These are phyloP conservation scores for Pogonomyrmex californicus DNA, from an alignment of 1,140 invertebrate genomes.

Conservation along the genomic window DNA sequence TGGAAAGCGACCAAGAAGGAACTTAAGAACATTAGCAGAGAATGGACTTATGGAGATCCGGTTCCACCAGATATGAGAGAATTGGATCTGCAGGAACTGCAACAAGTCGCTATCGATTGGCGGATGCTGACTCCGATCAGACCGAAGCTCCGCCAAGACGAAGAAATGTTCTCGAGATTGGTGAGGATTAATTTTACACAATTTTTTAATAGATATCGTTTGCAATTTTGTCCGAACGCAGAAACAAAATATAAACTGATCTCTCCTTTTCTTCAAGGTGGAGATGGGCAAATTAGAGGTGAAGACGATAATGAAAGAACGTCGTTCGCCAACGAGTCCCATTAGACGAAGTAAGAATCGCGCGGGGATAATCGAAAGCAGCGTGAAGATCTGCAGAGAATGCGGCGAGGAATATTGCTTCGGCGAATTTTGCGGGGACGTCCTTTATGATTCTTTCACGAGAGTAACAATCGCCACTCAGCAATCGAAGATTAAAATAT, in stretches of 20 bases:
- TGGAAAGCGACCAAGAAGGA: constrained; percentile 91
- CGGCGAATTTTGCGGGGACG: constrained; percentile 88
- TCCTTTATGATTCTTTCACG: constrained; percentile 86
- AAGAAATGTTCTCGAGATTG: constrained; percentile 94
- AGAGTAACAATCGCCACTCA: constrained; percentile 75
- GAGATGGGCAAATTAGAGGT: constrained; percentile 93
- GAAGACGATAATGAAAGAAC: constrained; percentile 90
- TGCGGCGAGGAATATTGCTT: constrained; percentile 95
- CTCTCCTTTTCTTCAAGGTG: constrained; percentile 86
- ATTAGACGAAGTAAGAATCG: constrained; percentile 92
- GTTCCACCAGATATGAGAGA: constrained; percentile 93
- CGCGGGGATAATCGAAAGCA: constrained; percentile 92
- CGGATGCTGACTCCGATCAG: constrained; percentile 95
- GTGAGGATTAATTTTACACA: constrained; percentile 63
- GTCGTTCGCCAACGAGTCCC: constrained; percentile 88
- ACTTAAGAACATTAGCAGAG: constrained; percentile 87
- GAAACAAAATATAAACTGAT: neutral
- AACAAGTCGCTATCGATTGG: constrained; percentile 96
- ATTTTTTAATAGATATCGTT: constrained; percentile 23
- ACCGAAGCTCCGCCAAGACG: constrained; percentile 93
- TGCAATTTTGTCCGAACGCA: neutral
- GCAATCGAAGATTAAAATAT: constrained; percentile 78
- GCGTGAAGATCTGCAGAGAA: constrained; percentile 91
- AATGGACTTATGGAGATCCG: constrained; percentile 92
- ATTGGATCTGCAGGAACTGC: constrained; percentile 93